Base-by-base conservation (phyloP, 2,888 invertebrate species). In the Pelosia muscerda region DNA sequence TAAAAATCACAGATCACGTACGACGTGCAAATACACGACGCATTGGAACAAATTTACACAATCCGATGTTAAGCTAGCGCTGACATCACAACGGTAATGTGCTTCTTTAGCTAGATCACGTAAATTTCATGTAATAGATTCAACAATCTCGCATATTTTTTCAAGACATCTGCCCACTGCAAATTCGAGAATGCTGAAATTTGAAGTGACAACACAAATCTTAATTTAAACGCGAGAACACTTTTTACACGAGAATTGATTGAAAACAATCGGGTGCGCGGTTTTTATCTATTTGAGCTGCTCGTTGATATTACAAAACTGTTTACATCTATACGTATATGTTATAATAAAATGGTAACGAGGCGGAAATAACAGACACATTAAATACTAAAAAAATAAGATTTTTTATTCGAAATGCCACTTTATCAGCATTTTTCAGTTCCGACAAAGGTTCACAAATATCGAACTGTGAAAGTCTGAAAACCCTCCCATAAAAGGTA, bases 281-380 rank as follows among this genome's bases (percentile, higher is more conserved):
- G 31, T 66, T 63, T 63, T 75, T 77, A 78, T 78, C 74, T 76
- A 49, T 78, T 74, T 75, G 42, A 71, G 71, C 71, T 69, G 71
- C 68, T 79, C 66, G 76, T 78, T 74, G 71, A 74, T 77, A 74
- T 71, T 72, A 65, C 72, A 71, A 72, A 78, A 73, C 74, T 74
- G 67, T 82, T 74, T 75, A 76, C 69, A 70, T 19, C 42, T 19
- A n/a, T 49, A 8, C n/a, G 0, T 49, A 19, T 8, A 42, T 49
- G n/a, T n/a, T n/a, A 9, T 9, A n/a, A n/a, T n/a, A 9, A 49
- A 49, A 49, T 49, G 6, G 5, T 42, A 42, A 42, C 19, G 42
- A 19, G 49, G n/a, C n/a, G 49, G n/a, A 49, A 49, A 49, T 8
- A 38, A 38, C 15, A 4, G 19, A 19, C 19, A 31, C 31, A 49